Percentiles rank a stretch among this genome's conserved stretches.
phyloP scores from a whole-genome alignment of 2,113 vertebrate genomes.

The Odontesthes bonariensis region DNA sequence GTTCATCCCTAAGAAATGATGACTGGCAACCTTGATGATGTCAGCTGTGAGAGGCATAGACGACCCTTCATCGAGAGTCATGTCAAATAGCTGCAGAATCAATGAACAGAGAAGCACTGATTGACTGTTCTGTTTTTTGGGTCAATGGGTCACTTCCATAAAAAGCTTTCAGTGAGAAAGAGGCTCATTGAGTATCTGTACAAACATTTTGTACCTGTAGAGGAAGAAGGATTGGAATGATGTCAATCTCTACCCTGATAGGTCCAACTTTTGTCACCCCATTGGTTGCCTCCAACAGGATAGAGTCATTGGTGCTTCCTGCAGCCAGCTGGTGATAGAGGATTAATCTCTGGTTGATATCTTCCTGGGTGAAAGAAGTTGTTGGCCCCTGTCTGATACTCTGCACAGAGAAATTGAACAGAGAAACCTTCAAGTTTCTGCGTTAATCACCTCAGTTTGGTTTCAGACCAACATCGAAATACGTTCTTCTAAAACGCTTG shows the following conservation, averaged over 20 bases:
- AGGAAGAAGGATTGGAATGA: slow-evolving; percentile 85
- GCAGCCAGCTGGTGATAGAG: slow-evolving; percentile 84
- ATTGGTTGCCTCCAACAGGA: slow-evolving; percentile 84
- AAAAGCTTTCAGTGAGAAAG: not conserved
- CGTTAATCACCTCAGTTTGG: not conserved
- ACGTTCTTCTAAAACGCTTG: too few species aligned
- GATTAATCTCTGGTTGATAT: slow-evolving; percentile 84
- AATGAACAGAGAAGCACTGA: not conserved
- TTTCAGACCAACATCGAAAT: too few species aligned
- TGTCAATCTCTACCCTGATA: slow-evolving; percentile 83
- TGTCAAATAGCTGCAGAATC: slow-evolving; percentile 59
- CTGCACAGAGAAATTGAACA: slow-evolving; percentile 27
- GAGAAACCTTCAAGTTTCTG: not conserved
- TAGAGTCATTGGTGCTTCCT: slow-evolving; percentile 76
- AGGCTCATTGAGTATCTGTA: not conserved
- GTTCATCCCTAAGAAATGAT: slow-evolving; percentile 84
- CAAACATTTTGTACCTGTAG: slow-evolving; percentile 70
- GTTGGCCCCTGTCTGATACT: slow-evolving; percentile 38
- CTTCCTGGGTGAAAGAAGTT: slow-evolving; percentile 85
- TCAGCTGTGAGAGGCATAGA: slow-evolving; percentile 80
- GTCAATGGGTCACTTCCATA: not conserved
- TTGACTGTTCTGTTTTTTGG: not conserved
- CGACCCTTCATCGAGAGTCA: slow-evolving; percentile 88
- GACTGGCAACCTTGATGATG: slow-evolving; percentile 82
- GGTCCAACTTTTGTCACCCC: slow-evolving; percentile 79